phyloP scores from a whole-genome alignment of 2,113 vertebrate species.

The Vireo altiloquus region DNA sequence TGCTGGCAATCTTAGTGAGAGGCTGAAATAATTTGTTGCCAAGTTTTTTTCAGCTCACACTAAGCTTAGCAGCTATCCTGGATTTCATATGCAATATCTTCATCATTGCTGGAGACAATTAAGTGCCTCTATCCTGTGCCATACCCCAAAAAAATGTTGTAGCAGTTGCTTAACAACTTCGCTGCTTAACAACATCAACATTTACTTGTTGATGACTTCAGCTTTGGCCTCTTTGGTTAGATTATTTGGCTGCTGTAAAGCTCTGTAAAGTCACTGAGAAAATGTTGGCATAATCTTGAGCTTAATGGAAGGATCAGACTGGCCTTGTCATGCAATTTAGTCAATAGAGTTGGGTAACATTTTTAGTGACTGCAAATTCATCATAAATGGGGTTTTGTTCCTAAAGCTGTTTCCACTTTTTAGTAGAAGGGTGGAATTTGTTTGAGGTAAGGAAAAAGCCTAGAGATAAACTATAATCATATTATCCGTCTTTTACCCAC shows the following conservation, averaged over 20 bases:
- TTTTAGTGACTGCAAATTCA: background rate
- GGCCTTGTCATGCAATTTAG: background rate
- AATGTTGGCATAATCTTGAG: background rate
- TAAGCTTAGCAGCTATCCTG: background rate
- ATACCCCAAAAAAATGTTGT: background rate
- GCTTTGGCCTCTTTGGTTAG: background rate
- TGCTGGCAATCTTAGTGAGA: background rate
- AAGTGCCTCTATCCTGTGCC: background rate
- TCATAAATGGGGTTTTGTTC: background rate
- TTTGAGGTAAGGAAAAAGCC: background rate
- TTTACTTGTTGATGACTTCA: background rate
- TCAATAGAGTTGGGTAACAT: background rate
- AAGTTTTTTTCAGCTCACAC: background rate
- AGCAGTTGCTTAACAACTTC: background rate
- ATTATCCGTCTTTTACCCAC: background rate
- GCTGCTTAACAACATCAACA: background rate
- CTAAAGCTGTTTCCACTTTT: background rate
- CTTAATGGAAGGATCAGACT: background rate
- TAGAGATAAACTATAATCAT: background rate
- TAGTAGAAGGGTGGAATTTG: background rate
- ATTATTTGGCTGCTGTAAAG: background rate
- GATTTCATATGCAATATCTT: background rate
- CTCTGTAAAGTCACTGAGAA: background rate
- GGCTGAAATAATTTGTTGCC: background rate
- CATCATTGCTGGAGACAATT: background rate